Percentiles rank a stretch among this genome's conserved stretches.
Evolutionary conservation across 2,888 invertebrate genomes (phyloP).

Genomic region (Camponotus fellah): DNA sequence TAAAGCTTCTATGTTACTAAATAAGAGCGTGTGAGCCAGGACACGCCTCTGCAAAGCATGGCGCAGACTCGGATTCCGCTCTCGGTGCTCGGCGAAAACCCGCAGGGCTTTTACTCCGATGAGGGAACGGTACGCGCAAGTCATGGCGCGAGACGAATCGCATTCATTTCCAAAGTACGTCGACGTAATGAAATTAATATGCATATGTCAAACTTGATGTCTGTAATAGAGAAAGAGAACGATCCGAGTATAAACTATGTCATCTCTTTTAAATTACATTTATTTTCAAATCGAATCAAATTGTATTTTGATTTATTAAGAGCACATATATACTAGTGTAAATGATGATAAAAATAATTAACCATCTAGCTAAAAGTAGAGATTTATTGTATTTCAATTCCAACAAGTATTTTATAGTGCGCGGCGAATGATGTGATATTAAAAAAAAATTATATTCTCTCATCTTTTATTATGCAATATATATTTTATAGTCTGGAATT

Average conservation of each 20-base stretch:
- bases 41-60: slow-evolving; percentile 75
- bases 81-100: slow-evolving; percentile 25
- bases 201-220: not conserved
- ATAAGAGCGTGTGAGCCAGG: slow-evolving; percentile 64
- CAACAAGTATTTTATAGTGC: not conserved
- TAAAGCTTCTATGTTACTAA: slow-evolving; percentile 59
- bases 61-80: slow-evolving; percentile 76
- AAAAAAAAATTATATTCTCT: not conserved
- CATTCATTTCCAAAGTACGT: slow-evolving; percentile 15
- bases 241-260: not conserved
- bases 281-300: not conserved
- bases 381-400: not conserved
- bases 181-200: not conserved
- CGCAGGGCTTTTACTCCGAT: slow-evolving; percentile 19
- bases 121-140: slow-evolving; percentile 32
- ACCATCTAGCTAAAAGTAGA: not conserved
- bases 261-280: not conserved
- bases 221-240: not conserved
- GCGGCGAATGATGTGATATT: not conserved
- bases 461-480: not conserved
- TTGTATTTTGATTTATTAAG: not conserved
- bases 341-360: not conserved
- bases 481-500: not conserved
- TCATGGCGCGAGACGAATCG: not conserved
- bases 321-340: not conserved